Base-by-base conservation (phyloP, 2,113 vertebrate species). In the Hemiscyllium ocellatum region DNA sequence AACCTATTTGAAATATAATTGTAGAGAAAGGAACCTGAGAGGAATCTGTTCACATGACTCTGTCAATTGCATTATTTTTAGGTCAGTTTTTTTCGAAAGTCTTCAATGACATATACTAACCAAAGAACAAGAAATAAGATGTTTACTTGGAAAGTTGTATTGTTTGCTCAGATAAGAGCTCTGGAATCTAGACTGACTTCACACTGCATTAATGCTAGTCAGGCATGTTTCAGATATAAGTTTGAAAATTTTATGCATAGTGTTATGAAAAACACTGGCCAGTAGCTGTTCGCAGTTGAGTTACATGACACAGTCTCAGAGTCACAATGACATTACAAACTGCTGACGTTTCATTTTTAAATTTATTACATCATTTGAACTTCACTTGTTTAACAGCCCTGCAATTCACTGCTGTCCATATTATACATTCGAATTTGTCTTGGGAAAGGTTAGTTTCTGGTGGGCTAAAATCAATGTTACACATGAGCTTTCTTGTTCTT, bases 341-440 rank as follows among this genome's bases (percentile, higher is more conserved):
- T 29, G 33, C 26, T 61, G 13, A 90, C 29, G 29, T 5, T 90
- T 90, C 87, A 29, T 15, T 90, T 52, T 90, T 52, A 61, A 61
- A 90, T 90, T 90, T 61, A 90, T 65, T 3, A 90, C 26, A 29
- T 90, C 33, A 90, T 61, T 61, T 90, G 52, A 90, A 56, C 87
- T 61, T 61, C 52, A 90, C 52, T 90, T 90, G 52, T 90, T 90
- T 90, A 33, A 90, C 87, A 90, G 52, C 50, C 52, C 87, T 90
- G 26, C 52, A 90, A 61, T 90, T 61, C 87, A n/a, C 87, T 90
- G 50, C 26, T 90, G 87, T 61, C 6, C 29, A 52, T 61, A 61
- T 90, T 90, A 90, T n/a, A 61, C 87, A 90, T 90, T 90, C 87
- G 33, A 26, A 13, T 90, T 90, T 61, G 87, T 52, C 52, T 33